Conservation (phyloP, 2,797 vertebrate genomes). For the Falco peregrinus region DNA sequence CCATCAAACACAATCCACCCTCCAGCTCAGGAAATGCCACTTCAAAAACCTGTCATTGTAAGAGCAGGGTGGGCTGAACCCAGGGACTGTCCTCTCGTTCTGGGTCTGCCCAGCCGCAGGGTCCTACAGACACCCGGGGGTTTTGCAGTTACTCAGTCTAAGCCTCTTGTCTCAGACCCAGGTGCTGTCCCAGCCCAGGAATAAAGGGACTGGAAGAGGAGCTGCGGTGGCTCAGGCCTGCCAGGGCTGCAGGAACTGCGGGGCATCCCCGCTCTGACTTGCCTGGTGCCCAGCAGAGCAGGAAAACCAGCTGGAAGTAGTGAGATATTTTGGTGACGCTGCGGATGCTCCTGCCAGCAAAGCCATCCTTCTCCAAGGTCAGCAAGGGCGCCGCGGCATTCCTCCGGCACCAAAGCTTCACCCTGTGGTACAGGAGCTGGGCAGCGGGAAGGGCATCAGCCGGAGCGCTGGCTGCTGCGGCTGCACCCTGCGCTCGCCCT, state of each 20-base stretch:
- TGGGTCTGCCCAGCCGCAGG: background rate
- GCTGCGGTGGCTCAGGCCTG: background rate
- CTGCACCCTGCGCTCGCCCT: fast-evolving
- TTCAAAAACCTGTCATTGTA: background rate
- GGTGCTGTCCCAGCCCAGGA: background rate
- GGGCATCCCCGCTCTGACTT: background rate
- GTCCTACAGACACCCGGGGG: background rate
- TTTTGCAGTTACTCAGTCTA: background rate
- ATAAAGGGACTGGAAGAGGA: background rate
- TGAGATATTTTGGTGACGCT: slow-evolving; percentile 57
- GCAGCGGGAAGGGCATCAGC: background rate
- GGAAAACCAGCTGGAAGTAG: slow-evolving; percentile 80
- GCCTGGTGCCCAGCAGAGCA: slow-evolving; percentile 86
- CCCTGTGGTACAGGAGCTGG: slow-evolving; percentile 80
- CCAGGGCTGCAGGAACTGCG: fast-evolving
- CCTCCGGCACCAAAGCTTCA: slow-evolving; percentile 72
- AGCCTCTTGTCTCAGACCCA: background rate
- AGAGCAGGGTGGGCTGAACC: background rate
- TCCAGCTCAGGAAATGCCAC: background rate
- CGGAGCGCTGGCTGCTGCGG: fast-evolving
- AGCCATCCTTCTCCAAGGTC: slow-evolving; percentile 61
- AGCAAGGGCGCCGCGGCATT: slow-evolving; percentile 63
- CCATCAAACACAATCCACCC: background rate
- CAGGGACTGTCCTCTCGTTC: background rate
- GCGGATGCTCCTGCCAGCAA: slow-evolving; percentile 57